These are phyloP conservation scores for Paralvinella palmiformis DNA, from an alignment of 1,140 invertebrate genomes.

Conservation along the genomic window DNA sequence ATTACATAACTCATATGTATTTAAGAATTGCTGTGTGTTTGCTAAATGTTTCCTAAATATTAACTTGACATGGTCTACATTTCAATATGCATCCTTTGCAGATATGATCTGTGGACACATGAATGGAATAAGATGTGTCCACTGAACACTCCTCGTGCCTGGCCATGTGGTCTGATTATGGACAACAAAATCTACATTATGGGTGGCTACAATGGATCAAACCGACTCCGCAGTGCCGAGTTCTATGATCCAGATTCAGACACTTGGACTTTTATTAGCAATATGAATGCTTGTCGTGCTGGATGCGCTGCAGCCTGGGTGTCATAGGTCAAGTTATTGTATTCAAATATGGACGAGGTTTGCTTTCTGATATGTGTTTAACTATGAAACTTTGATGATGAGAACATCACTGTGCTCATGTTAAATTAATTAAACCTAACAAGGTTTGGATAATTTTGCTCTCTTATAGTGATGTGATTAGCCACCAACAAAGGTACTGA, in stretches of 20 bases:
- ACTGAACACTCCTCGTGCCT: slow-evolving; percentile 46
- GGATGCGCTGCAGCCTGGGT: slow-evolving; percentile 43
- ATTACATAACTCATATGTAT: too few species aligned
- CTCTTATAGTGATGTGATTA: too few species aligned
- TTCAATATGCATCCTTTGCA: slow-evolving; percentile 22
- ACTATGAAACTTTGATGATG: too few species aligned
- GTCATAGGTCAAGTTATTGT: too few species aligned
- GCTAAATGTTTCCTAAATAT: too few species aligned
- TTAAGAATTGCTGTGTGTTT: too few species aligned
- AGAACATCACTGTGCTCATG: too few species aligned
- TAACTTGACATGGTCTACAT: neutral
- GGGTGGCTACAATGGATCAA: slow-evolving; percentile 25
- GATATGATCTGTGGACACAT: slow-evolving; percentile 42
- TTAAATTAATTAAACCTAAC: too few species aligned
- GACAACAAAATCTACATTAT: slow-evolving; percentile 24
- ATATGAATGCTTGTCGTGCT: slow-evolving; percentile 40
- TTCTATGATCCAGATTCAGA: slow-evolving; percentile 23
- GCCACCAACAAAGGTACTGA: too few species aligned
- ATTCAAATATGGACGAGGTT: too few species aligned
- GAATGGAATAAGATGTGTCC: slow-evolving; percentile 43
- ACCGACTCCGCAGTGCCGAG: slow-evolving; percentile 22
- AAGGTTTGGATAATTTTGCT: too few species aligned
- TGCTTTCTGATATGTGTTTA: too few species aligned
- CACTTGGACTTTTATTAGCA: slow-evolving; percentile 31
- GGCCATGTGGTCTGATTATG: slow-evolving; percentile 37